phyloP scores from a whole-genome alignment of 1,140 invertebrate genomes.

The Drosophila obscura region DNA sequence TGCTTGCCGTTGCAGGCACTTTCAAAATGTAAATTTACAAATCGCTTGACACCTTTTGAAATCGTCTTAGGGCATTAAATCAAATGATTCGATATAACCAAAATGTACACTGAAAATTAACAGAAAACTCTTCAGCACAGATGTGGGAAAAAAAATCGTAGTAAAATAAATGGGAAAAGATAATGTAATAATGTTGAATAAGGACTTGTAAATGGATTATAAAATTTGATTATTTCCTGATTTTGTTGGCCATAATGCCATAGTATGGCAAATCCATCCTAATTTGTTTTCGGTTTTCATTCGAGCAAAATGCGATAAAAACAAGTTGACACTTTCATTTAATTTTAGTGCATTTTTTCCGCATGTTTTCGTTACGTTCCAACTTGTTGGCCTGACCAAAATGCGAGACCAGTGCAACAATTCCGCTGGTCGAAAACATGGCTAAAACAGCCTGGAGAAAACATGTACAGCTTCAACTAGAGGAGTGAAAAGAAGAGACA shows the following conservation, averaged over 20 bases:
- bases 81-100: conserved; percentile 40
- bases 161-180: neutral
- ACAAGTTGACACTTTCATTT: conserved; percentile 60
- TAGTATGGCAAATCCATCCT: too few species aligned
- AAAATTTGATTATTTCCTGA: too few species aligned
- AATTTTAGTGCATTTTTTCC: conserved; percentile 52
- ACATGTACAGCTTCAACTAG: conserved; percentile 48
- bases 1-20: conserved; percentile 28
- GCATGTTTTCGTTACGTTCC: conserved; percentile 76
- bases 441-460: conserved; percentile 23
- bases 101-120: neutral
- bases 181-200: too few species aligned
- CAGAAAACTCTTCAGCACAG: too few species aligned
- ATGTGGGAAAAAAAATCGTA: neutral
- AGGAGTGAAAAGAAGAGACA: conserved; percentile 70
- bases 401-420: conserved; percentile 63
- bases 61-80: conserved; percentile 40
- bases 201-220: too few species aligned
- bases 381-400: conserved; percentile 66
- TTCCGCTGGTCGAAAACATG: conserved; percentile 61
- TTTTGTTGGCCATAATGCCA: too few species aligned
- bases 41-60: conserved; percentile 65
- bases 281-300: conserved; percentile 45
- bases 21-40: conserved; percentile 70
- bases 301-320: conserved; percentile 30